These are phyloP conservation scores for Aegotheles bennettii DNA, from an alignment of 2,113 vertebrate species.

Conservation along the genomic window DNA sequence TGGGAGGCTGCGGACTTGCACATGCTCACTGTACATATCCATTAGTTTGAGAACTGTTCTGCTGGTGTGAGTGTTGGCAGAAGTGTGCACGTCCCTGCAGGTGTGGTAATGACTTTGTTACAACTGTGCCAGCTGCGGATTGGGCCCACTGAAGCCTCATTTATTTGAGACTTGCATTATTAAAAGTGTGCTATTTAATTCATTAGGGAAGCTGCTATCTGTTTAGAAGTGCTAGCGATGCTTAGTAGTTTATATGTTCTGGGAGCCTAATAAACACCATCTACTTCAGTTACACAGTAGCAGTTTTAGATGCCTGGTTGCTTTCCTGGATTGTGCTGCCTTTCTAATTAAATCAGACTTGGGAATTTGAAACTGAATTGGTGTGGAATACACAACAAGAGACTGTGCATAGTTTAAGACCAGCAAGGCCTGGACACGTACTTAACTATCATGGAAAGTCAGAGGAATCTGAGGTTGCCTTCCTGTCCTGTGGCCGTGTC, in stretches of 20 bases:
- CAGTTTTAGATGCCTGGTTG: background rate
- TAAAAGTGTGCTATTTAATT: background rate
- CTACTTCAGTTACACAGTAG: background rate
- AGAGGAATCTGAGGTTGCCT: background rate
- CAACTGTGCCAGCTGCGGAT: background rate
- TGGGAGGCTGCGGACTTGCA: background rate
- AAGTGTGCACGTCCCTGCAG: rapidly evolving
- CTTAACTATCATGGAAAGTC: background rate
- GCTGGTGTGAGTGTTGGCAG: background rate
- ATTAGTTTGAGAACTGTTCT: background rate
- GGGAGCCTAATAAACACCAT: background rate
- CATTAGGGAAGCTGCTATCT: background rate
- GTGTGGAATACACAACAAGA: background rate
- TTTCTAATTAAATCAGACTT: constrained; percentile 35
- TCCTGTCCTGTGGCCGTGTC: background rate
- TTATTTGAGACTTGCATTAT: background rate
- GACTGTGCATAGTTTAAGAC: background rate
- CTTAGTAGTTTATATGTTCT: background rate
- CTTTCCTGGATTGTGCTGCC: background rate
- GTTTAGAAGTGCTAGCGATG: background rate
- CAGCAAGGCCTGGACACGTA: background rate
- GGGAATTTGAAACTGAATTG: background rate
- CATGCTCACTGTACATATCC: rapidly evolving
- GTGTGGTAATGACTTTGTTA: background rate
- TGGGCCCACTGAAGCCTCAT: background rate